Percentiles rank a stretch among this genome's conserved stretches.
These are phyloP conservation scores for Acleris cristana DNA, from an alignment of 2,888 invertebrate genomes.

Conservation along the genomic window DNA sequence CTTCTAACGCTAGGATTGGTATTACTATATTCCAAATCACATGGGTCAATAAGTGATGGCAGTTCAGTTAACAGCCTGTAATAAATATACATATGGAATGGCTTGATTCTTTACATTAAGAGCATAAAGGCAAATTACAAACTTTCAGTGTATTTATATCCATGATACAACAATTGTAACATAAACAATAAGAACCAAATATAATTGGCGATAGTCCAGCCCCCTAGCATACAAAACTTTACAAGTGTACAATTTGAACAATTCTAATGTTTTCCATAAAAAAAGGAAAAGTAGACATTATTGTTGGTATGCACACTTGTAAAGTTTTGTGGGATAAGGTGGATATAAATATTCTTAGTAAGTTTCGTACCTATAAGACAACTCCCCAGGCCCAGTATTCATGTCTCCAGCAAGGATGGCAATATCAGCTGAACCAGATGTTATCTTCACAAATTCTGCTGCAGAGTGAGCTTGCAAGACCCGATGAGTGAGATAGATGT, in stretches of 20 bases:
- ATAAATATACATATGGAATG: conserved; percentile 18
- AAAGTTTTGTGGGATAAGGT: too few species aligned
- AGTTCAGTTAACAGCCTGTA: conserved; percentile 76
- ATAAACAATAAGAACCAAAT: too few species aligned
- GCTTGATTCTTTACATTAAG: too few species aligned
- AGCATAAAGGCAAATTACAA: too few species aligned
- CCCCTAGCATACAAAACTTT: too few species aligned
- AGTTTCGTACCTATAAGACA: conserved; percentile 85
- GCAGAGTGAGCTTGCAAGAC: conserved; percentile 97
- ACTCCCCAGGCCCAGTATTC: conserved; percentile 94
- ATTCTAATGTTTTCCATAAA: too few species aligned
- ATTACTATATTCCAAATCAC: conserved; percentile 50
- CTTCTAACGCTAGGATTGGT: conserved; percentile 50
- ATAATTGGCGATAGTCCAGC: too few species aligned
- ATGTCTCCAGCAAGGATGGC: conserved; percentile 97
- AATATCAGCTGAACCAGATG: conserved; percentile 90
- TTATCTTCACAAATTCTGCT: conserved; percentile 96
- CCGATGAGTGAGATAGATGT: conserved; percentile 96
- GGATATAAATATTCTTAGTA: too few species aligned
- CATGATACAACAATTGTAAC: too few species aligned
- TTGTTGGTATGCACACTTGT: neutral
- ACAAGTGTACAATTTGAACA: too few species aligned
- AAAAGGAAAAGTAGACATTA: neutral
- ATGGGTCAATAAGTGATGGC: conserved; percentile 69
- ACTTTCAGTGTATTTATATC: too few species aligned